Base-by-base conservation (phyloP, 2,797 vertebrate genomes). In the Lophura swinhoii region DNA sequence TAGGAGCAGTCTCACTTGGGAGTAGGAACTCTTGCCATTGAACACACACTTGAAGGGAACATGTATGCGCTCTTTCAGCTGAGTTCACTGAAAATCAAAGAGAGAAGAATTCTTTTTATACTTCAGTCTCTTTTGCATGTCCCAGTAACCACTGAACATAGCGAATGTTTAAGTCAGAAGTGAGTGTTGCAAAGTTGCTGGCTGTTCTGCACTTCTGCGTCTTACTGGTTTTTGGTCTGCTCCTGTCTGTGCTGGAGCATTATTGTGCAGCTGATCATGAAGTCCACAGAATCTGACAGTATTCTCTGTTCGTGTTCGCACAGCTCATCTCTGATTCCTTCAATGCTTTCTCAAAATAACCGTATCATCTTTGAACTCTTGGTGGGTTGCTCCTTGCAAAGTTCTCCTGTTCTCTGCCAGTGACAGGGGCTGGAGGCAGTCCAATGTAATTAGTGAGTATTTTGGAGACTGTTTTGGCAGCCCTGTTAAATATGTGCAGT, bases 381-480 rank as follows among this genome's bases (percentile, higher is more conserved):
- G 20, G 39, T 89, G 58, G 43, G 28, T 76, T 91, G 83, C 90
- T 82, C 20, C 2, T 79, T 60, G 62, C 83, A 82, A 73, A 73
- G 58, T 93, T 93, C 59, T 62, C 81, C 90, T 2, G 3, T 84
- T 95, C 48, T 22, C n/a, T 71, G 91, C 70, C 85, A 93, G 69
- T 73, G 94, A 84, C 64, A 82, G 87, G 0, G 0, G 68, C 80
- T 91, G 95, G 93, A 96, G 77, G 85, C 85, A 90, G 46, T 96
- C 95, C 85, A 95, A 68, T 76, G 89, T 91, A 94, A 95, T 95
- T 92, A 95, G 73, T 90, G 81, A 84, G 79, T 91, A 62, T 91
- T 95, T 93, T 93, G 87, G 85, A 94, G 76, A 68, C 79, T 90
- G 58, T 73, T 85, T 89, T 86, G 91, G 87, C 96, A 95, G 55